These are phyloP conservation scores for Syngnathus scovelli DNA, from an alignment of 2,113 vertebrate species.

Conservation along the genomic window DNA sequence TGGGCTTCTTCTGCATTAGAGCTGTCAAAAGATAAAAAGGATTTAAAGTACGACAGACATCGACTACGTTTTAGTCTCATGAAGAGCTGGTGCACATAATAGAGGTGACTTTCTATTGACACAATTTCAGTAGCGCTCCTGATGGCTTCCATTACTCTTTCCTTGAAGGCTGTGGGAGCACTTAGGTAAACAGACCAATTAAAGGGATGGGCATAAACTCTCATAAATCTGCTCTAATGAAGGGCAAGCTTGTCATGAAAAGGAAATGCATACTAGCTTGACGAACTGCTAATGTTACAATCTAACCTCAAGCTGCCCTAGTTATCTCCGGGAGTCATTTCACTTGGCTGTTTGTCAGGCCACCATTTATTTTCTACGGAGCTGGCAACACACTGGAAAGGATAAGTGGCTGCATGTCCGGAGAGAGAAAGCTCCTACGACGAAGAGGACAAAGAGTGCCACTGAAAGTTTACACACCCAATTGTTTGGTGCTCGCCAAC, in stretches of 20 bases:
- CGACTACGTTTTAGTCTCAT: background rate
- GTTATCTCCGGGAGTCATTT: conserved; percentile 35
- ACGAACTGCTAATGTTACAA: conserved; percentile 47
- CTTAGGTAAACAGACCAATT: conserved; percentile 69
- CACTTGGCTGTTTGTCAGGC: conserved; percentile 42
- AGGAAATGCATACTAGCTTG: conserved; percentile 50
- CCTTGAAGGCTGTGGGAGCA: conserved; percentile 52
- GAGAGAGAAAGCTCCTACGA: conserved; percentile 34
- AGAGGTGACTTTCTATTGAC: conserved; percentile 61
- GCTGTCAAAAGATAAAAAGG: conserved; percentile 63
- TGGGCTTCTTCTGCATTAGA: conserved; percentile 92
- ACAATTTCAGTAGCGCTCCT: conserved; percentile 63
- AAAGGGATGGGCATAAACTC: conserved; percentile 59
- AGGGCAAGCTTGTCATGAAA: conserved; percentile 48
- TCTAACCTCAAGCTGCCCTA: conserved; percentile 57
- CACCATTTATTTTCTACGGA: conserved; percentile 42
- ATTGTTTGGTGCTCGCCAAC: conserved; percentile 86
- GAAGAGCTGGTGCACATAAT: conserved; percentile 26
- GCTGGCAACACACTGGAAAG: conserved; percentile 32
- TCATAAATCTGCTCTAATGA: conserved; percentile 64
- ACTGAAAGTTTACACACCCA: conserved; percentile 73
- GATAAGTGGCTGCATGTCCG: conserved; percentile 47
- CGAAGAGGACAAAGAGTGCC: conserved; percentile 34
- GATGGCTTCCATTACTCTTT: conserved; percentile 64
- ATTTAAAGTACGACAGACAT: background rate